Conservation (phyloP, 2,113 vertebrate genomes). For the Tor tambroides region DNA sequence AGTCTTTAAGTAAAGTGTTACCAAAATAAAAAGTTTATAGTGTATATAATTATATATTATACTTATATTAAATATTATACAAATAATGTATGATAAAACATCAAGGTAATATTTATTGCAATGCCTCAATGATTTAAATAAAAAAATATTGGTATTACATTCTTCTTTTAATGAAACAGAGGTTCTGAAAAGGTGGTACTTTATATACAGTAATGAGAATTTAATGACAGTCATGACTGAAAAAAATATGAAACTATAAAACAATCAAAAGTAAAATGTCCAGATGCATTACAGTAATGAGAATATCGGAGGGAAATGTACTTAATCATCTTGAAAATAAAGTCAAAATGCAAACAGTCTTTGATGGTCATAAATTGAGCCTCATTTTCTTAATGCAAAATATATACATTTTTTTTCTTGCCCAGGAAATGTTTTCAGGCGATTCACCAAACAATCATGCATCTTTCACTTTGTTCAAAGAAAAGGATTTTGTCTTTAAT, state of each 20-base stretch:
- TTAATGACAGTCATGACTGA: background rate
- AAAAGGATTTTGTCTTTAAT: background rate
- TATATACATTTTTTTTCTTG: background rate
- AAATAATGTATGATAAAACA: too few species aligned
- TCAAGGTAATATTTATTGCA: background rate
- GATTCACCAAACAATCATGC: background rate
- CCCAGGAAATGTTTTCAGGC: too few species aligned
- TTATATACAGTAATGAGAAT: background rate
- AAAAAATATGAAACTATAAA: background rate
- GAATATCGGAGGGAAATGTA: background rate
- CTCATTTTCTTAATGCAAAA: too few species aligned
- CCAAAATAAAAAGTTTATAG: too few species aligned
- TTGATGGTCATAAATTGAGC: background rate
- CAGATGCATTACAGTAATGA: background rate
- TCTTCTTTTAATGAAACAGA: background rate
- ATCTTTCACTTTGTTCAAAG: background rate
- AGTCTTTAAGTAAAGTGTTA: too few species aligned
- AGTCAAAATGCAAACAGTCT: background rate
- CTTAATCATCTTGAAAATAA: background rate
- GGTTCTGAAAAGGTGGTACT: background rate
- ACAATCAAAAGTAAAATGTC: slow-evolving; percentile 1
- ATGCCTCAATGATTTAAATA: background rate
- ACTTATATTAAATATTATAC: too few species aligned
- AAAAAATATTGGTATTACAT: background rate
- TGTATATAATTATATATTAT: too few species aligned